Conservation (phyloP, 2,888 invertebrate species). For the Rosalia funebris region DNA sequence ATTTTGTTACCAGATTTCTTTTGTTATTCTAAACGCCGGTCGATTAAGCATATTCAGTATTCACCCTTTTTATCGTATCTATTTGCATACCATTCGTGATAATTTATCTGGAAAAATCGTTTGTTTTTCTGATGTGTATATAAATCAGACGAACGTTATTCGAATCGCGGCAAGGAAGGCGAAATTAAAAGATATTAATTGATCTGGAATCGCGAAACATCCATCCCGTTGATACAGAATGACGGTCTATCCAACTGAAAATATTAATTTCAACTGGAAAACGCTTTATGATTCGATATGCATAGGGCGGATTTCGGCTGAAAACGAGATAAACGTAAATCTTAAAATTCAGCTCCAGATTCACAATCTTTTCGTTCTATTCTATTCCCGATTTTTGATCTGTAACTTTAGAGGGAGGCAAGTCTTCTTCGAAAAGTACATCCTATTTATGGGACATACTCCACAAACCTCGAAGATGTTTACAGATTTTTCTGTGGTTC, state of each 20-base stretch:
- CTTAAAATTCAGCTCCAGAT: too few species aligned
- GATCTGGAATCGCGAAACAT: background rate
- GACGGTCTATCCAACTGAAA: background rate
- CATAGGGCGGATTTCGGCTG: too few species aligned
- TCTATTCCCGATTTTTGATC: too few species aligned
- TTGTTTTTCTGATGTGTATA: slow-evolving; percentile 8
- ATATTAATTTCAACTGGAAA: background rate
- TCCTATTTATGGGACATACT: too few species aligned
- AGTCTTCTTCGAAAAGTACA: too few species aligned
- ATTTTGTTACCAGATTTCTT: slow-evolving; percentile 12
- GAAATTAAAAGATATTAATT: slow-evolving; percentile 6
- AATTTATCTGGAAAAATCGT: slow-evolving; percentile 17
- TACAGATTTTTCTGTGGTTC: too few species aligned
- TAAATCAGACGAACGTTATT: background rate
- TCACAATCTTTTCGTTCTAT: too few species aligned
- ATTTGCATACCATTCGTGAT: slow-evolving; percentile 15
- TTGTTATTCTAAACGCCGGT: slow-evolving; percentile 26
- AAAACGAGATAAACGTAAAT: too few species aligned
- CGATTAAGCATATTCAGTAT: slow-evolving; percentile 19
- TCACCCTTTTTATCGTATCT: slow-evolving; percentile 9
- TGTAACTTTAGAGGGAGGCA: too few species aligned
- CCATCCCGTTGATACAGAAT: background rate
- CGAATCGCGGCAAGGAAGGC: background rate
- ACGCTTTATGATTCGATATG: background rate
- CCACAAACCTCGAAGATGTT: too few species aligned